These are phyloP conservation scores for Lathamus discolor DNA, from an alignment of 2,113 vertebrate species.

Conservation along the genomic window DNA sequence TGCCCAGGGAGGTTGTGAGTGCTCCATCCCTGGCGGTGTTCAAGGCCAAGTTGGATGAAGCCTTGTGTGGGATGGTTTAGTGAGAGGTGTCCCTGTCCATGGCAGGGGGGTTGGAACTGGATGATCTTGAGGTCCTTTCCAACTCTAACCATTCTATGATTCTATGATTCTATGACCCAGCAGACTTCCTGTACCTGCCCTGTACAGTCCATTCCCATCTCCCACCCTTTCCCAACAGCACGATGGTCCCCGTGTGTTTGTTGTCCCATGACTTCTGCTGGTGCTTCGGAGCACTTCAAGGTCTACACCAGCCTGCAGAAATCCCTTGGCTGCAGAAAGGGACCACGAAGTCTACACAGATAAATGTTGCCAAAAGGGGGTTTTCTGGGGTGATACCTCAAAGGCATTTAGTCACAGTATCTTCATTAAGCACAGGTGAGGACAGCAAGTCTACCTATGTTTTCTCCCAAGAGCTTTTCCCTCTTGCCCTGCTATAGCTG, in stretches of 20 bases:
- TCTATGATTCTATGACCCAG: too few relatives aligned
- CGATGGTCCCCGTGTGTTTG: not conserved
- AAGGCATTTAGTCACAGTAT: not conserved
- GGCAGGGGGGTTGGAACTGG: too few relatives aligned
- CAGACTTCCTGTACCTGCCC: not conserved
- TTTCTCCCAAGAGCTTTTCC: not conserved
- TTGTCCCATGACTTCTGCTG: not conserved
- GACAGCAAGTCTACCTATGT: not conserved
- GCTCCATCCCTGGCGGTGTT: too few relatives aligned
- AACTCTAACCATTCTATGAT: too few relatives aligned
- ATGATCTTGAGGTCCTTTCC: too few relatives aligned
- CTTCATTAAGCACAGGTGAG: not conserved
- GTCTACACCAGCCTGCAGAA: not conserved
- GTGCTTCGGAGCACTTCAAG: fast-evolving
- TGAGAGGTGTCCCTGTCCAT: too few relatives aligned
- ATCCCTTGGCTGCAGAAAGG: not conserved
- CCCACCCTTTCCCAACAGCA: not conserved
- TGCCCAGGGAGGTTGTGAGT: too few relatives aligned
- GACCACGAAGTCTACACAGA: not conserved
- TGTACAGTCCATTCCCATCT: fast-evolving
- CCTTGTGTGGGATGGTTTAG: too few relatives aligned
- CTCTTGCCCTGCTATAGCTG: not conserved
- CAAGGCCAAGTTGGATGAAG: too few relatives aligned
- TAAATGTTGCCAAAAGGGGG: not conserved
- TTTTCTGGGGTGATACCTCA: not conserved